A percentile compares a stretch with the other conserved stretches of the same genome.
Conservation (phyloP, 2,113 vertebrate genomes). For the Scytalopus superciliaris region DNA sequence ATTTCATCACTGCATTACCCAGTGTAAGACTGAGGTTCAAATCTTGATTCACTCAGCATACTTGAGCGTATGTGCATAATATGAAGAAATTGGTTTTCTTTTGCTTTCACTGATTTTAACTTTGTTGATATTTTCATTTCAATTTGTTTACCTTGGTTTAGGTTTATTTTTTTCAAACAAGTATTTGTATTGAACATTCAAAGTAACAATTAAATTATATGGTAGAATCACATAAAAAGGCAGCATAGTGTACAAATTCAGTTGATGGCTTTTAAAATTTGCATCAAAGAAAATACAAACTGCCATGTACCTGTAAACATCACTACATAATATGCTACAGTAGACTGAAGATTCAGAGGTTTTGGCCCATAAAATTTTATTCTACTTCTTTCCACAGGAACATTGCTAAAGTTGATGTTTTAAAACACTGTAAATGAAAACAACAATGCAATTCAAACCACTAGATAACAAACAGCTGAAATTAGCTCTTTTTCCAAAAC, state of each 20-base stretch:
- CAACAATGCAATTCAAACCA: background rate
- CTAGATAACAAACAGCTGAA: background rate
- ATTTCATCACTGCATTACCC: background rate
- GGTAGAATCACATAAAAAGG: background rate
- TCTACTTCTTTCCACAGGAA: background rate
- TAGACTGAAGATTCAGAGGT: conserved; percentile 3
- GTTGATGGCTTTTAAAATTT: background rate
- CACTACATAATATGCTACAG: background rate
- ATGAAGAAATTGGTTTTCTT: background rate
- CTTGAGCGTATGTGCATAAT: background rate
- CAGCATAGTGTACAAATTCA: background rate
- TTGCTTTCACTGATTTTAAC: background rate
- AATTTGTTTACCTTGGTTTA: background rate
- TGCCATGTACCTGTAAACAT: background rate
- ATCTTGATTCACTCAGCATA: background rate
- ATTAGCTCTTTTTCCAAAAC: background rate
- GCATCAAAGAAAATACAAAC: background rate
- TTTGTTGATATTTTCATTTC: background rate
- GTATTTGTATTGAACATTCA: background rate
- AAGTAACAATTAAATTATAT: background rate
- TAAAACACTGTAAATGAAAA: conserved; percentile 11
- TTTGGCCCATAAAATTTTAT: conserved; percentile 16
- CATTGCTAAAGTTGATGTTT: background rate
- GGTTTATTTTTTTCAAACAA: background rate
- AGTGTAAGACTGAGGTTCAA: background rate